Conservation (phyloP, 2,797 vertebrate genomes). For the Aphelocoma californica region DNA sequence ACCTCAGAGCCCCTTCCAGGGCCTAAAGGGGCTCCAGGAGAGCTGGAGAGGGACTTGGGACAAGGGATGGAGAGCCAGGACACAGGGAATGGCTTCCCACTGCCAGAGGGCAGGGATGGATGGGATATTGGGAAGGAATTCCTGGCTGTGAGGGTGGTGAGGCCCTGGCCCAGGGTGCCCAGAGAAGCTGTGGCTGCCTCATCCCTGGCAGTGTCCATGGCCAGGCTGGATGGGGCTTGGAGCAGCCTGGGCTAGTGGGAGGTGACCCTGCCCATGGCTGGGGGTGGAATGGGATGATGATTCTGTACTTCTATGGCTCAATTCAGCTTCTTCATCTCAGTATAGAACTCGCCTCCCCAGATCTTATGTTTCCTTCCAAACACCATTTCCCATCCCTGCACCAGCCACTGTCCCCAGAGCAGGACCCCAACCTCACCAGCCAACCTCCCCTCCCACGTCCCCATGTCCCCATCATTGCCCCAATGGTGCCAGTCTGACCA, state of each 20-base stretch:
- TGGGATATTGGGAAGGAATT: neutral
- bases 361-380: rapidly evolving
- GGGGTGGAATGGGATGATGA: rapidly evolving
- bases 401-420: neutral
- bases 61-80: neutral
- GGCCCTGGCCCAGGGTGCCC: rapidly evolving
- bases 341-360: neutral
- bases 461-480: neutral
- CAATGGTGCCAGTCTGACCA: rapidly evolving
- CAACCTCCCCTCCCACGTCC: neutral
- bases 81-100: neutral
- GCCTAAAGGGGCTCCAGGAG: neutral
- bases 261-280: rapidly evolving
- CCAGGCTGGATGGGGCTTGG: rapidly evolving
- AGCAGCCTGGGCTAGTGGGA: rapidly evolving
- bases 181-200: neutral
- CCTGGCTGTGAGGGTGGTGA: rapidly evolving
- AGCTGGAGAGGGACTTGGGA: neutral
- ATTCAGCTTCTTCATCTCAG: neutral
- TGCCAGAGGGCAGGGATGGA: rapidly evolving
- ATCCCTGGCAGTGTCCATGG: neutral
- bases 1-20: neutral
- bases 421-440: neutral
- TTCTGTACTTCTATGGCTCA: neutral
- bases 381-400: neutral